Percentiles rank a stretch among this genome's conserved stretches.
phyloP scores from a whole-genome alignment of 1,140 invertebrate genomes.

The Chrysomallon squamiferum region DNA sequence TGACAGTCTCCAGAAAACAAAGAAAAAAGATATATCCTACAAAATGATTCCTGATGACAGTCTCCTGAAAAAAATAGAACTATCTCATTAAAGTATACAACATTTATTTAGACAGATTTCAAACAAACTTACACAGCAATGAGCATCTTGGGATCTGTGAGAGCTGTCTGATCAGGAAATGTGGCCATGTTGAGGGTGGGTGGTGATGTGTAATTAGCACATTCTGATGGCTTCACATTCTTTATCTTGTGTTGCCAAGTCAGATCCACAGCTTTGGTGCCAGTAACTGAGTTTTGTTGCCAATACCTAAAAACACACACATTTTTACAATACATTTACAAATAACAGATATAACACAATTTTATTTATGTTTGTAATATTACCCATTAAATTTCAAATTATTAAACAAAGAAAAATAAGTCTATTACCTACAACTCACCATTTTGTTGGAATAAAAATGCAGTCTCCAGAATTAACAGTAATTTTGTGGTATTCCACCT shows the following conservation, averaged over 20 bases:
- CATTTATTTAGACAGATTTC: too few relatives aligned
- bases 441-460: conserved; percentile 7
- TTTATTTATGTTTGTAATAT: too few relatives aligned
- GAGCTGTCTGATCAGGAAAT: background rate
- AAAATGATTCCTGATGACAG: too few relatives aligned
- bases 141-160: background rate
- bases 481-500: conserved; percentile 2
- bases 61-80: too few relatives aligned
- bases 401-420: too few relatives aligned
- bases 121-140: background rate
- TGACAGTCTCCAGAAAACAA: too few relatives aligned
- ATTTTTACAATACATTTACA: too few relatives aligned
- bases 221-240: background rate
- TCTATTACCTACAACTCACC: conserved; percentile 1
- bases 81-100: too few relatives aligned
- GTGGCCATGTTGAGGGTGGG: background rate
- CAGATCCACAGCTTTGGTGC: background rate
- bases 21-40: too few relatives aligned
- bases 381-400: too few relatives aligned
- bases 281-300: background rate
- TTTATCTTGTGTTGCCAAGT: conserved; percentile 4
- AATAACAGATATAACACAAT: too few relatives aligned
- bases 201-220: background rate
- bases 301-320: conserved; percentile 7
- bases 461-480: conserved; percentile 4